phyloP scores from a whole-genome alignment of 2,113 vertebrate genomes.

The Rhynchopsitta pachyrhyncha region DNA sequence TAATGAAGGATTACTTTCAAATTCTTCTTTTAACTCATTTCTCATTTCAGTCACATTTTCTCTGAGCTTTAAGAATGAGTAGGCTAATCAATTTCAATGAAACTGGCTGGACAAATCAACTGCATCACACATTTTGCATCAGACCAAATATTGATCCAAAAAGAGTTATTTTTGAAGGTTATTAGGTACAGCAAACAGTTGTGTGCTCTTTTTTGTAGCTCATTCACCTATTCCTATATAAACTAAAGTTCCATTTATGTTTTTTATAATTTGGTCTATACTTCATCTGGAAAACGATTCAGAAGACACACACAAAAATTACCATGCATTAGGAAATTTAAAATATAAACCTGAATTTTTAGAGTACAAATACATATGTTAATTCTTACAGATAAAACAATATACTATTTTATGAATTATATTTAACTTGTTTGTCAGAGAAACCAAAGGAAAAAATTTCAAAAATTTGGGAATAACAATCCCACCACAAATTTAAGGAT shows the following conservation, averaged over 20 bases:
- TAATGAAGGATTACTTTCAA: not conserved
- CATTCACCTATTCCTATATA: not conserved
- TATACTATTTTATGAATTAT: not conserved
- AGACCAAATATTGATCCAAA: slow-evolving; percentile 28
- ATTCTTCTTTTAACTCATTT: not conserved
- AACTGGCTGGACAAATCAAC: slow-evolving; percentile 4
- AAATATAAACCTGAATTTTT: not conserved
- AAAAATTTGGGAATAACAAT: not conserved
- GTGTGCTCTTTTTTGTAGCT: not conserved
- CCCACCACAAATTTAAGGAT: not conserved
- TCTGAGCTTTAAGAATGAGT: not conserved
- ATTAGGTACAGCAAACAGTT: slow-evolving; percentile 38
- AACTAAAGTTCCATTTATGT: not conserved
- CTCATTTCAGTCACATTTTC: not conserved
- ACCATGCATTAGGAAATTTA: not conserved
- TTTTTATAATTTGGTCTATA: not conserved
- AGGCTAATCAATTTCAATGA: not conserved
- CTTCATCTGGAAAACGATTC: not conserved
- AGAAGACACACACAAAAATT: not conserved
- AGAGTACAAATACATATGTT: not conserved
- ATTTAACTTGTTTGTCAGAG: not conserved
- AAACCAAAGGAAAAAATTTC: not conserved
- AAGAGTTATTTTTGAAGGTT: slow-evolving; percentile 13
- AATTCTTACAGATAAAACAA: not conserved
- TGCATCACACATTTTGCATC: slow-evolving; percentile 23